phyloP scores from a whole-genome alignment of 2,797 vertebrate genomes.

The Argentina silus region DNA sequence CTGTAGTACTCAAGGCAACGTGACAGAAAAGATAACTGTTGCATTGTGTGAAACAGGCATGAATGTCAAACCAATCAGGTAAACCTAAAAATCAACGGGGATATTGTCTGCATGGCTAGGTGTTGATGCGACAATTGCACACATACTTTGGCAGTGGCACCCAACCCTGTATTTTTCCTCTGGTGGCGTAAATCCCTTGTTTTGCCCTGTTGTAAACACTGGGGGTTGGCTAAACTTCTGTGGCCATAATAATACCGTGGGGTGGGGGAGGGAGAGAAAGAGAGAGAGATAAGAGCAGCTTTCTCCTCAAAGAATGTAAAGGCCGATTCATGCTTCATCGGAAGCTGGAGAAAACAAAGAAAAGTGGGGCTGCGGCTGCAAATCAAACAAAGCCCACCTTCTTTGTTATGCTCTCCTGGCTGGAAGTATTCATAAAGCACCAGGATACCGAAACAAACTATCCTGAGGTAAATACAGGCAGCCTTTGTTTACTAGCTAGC shows the following conservation, averaged over 20 bases:
- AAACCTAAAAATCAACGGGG: conserved; percentile 15
- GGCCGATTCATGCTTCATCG: too few relatives aligned
- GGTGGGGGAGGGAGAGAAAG: conserved; percentile 23
- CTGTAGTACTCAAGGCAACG: conserved; percentile 40
- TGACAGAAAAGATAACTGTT: conserved; percentile 56
- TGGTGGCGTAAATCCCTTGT: conserved; percentile 40
- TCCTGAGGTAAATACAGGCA: too few relatives aligned
- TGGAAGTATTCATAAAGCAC: too few relatives aligned
- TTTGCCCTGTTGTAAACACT: conserved; percentile 45
- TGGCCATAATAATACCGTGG: conserved; percentile 53
- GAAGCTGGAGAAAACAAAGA: too few relatives aligned
- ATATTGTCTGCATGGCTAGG: conserved; percentile 1
- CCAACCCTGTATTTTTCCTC: conserved; percentile 45
- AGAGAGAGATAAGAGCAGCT: background rate
- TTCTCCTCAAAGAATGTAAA: too few relatives aligned
- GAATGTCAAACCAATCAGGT: conserved; percentile 65
- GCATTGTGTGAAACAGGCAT: conserved; percentile 29
- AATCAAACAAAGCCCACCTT: too few relatives aligned
- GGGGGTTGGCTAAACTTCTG: conserved; percentile 43
- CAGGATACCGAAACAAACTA: too few relatives aligned
- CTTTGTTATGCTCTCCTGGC: too few relatives aligned
- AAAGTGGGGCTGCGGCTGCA: too few relatives aligned
- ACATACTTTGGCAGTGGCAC: conserved; percentile 47
- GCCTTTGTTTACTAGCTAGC: too few relatives aligned
- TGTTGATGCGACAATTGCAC: conserved; percentile 49